Evolutionary conservation across 2,113 vertebrate species (phyloP).

Genomic region (Cavia porcellus): DNA sequence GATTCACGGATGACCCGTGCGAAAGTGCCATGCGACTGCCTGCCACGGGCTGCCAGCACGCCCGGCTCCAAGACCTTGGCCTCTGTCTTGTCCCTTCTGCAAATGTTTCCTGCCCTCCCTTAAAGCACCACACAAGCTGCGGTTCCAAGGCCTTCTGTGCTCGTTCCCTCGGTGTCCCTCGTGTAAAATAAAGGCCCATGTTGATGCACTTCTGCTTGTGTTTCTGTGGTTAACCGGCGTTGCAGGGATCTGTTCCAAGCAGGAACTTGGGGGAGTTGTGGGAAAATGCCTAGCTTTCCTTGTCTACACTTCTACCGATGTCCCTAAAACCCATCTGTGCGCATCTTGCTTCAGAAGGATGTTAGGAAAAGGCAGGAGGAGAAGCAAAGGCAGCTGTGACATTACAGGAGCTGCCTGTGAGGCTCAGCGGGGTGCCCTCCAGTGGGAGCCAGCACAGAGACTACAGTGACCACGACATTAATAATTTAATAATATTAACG

Average conservation of each 20-base stretch:
- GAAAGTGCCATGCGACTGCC: rapidly evolving
- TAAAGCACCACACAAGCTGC: rapidly evolving
- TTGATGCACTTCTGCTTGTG: neutral
- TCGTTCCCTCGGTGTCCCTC: neutral
- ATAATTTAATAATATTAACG: constrained; percentile 60
- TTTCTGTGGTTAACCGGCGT: neutral
- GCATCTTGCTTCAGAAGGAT: neutral
- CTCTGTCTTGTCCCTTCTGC: neutral
- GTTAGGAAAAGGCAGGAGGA: neutral
- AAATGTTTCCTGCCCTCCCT: neutral
- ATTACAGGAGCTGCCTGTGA: neutral
- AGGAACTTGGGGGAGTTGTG: neutral
- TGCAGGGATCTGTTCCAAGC: neutral
- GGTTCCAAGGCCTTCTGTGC: neutral
- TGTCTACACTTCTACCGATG: neutral
- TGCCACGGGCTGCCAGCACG: neutral
- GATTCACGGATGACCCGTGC: too few relatives aligned
- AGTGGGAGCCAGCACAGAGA: neutral
- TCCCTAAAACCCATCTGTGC: neutral
- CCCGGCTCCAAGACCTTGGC: neutral
- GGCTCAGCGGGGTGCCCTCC: neutral
- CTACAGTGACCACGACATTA: neutral
- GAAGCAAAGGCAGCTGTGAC: neutral
- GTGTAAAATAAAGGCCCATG: neutral
- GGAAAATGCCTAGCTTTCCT: neutral